Conservation (phyloP, 2,888 invertebrate genomes). For the Alcis repandata region DNA sequence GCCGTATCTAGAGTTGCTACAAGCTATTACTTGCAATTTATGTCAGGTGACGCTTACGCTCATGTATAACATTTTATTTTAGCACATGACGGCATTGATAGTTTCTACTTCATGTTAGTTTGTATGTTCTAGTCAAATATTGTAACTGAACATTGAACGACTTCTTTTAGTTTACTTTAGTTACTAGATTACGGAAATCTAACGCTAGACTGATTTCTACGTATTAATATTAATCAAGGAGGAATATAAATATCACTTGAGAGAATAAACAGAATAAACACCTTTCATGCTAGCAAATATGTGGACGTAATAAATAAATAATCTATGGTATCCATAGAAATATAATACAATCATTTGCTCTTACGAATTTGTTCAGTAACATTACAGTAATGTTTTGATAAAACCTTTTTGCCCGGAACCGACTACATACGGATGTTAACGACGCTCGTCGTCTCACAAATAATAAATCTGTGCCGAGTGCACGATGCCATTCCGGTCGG, state of each 20-base stretch:
- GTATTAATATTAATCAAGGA: too few relatives aligned
- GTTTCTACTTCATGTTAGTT: too few relatives aligned
- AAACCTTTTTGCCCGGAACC: conserved; percentile 20
- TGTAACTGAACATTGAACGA: too few relatives aligned
- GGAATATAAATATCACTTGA: too few relatives aligned
- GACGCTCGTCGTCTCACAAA: conserved; percentile 40
- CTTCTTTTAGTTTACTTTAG: conserved; percentile 4
- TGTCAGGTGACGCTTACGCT: too few relatives aligned
- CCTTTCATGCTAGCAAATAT: neutral
- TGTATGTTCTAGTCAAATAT: too few relatives aligned
- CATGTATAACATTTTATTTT: too few relatives aligned
- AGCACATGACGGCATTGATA: too few relatives aligned
- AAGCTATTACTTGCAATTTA: too few relatives aligned
- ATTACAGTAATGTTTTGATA: conserved; percentile 27
- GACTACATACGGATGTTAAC: conserved; percentile 38
- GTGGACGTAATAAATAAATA: neutral
- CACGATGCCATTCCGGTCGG: conserved; percentile 30
- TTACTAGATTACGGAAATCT: too few relatives aligned
- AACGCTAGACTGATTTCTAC: too few relatives aligned
- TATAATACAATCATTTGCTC: neutral
- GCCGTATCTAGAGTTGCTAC: conserved; percentile 1
- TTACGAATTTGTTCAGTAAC: neutral
- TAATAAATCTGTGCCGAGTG: conserved; percentile 44
- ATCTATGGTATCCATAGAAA: neutral
- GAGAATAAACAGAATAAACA: too few relatives aligned